Conservation (phyloP, 1,140 invertebrate genomes). For the Gonioctena quinquepunctata region DNA sequence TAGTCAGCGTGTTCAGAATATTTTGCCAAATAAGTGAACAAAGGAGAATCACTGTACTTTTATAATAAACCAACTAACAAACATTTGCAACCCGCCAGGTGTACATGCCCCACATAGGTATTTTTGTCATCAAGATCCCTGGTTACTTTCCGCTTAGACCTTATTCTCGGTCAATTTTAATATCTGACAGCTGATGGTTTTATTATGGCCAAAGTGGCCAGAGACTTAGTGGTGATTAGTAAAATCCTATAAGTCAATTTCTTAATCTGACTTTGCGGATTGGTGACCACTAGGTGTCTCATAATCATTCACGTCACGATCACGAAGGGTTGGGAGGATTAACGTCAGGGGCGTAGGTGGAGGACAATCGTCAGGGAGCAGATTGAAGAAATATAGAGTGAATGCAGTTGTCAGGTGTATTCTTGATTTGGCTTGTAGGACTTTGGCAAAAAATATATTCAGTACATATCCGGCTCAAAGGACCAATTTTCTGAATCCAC, state of each 20-base stretch:
- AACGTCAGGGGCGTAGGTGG: constrained; percentile 1
- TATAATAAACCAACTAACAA: too few relatives aligned
- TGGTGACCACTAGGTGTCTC: constrained; percentile 30
- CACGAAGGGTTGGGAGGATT: constrained; percentile 27
- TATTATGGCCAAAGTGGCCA: constrained; percentile 23
- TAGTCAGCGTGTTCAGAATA: neutral
- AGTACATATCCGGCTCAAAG: too few relatives aligned
- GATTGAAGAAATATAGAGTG: neutral
- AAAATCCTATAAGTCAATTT: constrained; percentile 32
- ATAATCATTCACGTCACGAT: constrained; percentile 40
- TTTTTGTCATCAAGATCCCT: too few relatives aligned
- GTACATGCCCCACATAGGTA: too few relatives aligned
- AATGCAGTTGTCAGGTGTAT: too few relatives aligned
- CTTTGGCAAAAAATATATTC: too few relatives aligned
- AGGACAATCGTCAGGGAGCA: neutral
- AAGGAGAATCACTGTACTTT: too few relatives aligned
- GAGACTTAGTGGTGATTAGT: constrained; percentile 11
- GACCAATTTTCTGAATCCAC: too few relatives aligned
- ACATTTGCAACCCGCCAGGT: too few relatives aligned
- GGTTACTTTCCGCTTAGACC: neutral
- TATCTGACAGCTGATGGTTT: constrained; percentile 21
- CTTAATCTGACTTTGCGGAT: constrained; percentile 36
- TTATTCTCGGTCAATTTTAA: constrained; percentile 5
- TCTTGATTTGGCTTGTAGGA: too few relatives aligned
- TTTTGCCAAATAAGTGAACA: too few relatives aligned